A percentile compares a stretch with the other conserved stretches of the same genome.
Evolutionary conservation across 2,797 vertebrate species (phyloP).

Genomic region (Sarcophilus harrisii): DNA sequence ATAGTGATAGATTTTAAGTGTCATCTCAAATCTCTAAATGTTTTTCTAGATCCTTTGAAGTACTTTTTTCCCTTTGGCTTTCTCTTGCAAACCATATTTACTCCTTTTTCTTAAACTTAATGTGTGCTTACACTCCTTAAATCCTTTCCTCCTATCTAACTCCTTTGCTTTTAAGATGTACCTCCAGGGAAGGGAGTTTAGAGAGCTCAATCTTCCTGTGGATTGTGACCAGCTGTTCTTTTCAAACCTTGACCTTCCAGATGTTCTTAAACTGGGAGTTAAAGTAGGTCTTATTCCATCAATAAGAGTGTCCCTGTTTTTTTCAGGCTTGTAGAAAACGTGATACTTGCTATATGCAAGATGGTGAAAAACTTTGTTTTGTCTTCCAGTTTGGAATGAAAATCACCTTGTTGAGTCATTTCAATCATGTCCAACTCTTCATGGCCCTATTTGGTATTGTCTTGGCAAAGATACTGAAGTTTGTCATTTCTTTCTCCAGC

Average conservation of each 20-base stretch:
- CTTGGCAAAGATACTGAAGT: background rate
- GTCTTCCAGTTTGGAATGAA: background rate
- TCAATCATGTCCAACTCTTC: background rate
- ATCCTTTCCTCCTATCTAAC: background rate
- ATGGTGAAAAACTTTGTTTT: background rate
- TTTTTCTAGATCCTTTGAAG: slow-evolving; percentile 28
- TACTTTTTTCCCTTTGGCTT: background rate
- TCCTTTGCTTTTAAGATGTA: slow-evolving; percentile 39
- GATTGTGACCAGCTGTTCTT: slow-evolving; percentile 14
- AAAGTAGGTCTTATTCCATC: slow-evolving; percentile 1
- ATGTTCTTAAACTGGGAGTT: slow-evolving; percentile 6
- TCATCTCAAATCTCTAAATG: slow-evolving; percentile 4
- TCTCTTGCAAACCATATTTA: slow-evolving; percentile 30
- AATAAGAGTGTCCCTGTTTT: background rate
- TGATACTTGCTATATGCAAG: background rate
- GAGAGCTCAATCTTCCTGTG: background rate
- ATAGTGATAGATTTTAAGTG: slow-evolving; percentile 9
- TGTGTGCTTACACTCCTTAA: slow-evolving; percentile 12
- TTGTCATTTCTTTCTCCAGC: background rate
- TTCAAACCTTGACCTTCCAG: slow-evolving; percentile 24
- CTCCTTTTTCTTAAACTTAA: slow-evolving; percentile 33
- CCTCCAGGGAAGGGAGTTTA: background rate
- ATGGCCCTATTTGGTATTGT: background rate
- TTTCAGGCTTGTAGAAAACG: background rate
- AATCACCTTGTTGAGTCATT: background rate